These are phyloP conservation scores for Amyelois transitella DNA, from an alignment of 1,140 invertebrate genomes.

Conservation along the genomic window DNA sequence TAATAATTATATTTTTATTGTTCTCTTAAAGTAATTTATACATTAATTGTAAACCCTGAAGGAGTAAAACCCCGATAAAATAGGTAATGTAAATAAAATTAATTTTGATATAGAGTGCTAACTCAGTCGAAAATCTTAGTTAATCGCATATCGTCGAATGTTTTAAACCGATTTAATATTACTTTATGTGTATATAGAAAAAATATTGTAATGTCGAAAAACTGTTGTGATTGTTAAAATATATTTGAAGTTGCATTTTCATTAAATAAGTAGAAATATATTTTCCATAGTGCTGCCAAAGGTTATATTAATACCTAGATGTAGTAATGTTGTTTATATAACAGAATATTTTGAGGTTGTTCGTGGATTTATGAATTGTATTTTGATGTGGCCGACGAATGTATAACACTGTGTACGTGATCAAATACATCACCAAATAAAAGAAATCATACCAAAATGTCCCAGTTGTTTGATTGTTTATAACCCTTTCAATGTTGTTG, in stretches of 20 bases:
- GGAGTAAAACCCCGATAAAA: slow-evolving; percentile 59
- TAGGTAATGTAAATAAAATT: slow-evolving; percentile 49
- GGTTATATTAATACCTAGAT: slow-evolving; percentile 52
- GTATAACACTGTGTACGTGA: slow-evolving; percentile 55
- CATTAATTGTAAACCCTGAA: slow-evolving; percentile 48
- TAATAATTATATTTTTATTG: slow-evolving; percentile 46
- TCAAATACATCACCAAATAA: slow-evolving; percentile 60
- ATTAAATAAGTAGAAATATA: slow-evolving; percentile 70
- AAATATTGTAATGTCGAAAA: slow-evolving; percentile 54
- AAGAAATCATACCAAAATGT: slow-evolving; percentile 44
- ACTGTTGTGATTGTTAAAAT: slow-evolving; percentile 71
- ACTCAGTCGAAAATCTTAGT: slow-evolving; percentile 31
- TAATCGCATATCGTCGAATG: slow-evolving; percentile 37
- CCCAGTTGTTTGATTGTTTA: too few species aligned
- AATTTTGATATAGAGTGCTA: slow-evolving; percentile 45
- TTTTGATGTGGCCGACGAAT: slow-evolving; percentile 52
- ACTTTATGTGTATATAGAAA: slow-evolving; percentile 42
- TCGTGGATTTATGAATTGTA: slow-evolving; percentile 58
- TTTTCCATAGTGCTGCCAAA: slow-evolving; percentile 74
- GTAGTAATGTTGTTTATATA: slow-evolving; percentile 66
- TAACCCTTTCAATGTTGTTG: slow-evolving; percentile 21
- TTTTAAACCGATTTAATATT: slow-evolving; percentile 44
- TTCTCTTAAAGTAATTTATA: slow-evolving; percentile 35
- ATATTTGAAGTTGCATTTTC: slow-evolving; percentile 72
- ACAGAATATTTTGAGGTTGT: slow-evolving; percentile 63